These are phyloP conservation scores for Phyllotis vaccarum DNA, from an alignment of 2,797 vertebrate species.

Conservation along the genomic window DNA sequence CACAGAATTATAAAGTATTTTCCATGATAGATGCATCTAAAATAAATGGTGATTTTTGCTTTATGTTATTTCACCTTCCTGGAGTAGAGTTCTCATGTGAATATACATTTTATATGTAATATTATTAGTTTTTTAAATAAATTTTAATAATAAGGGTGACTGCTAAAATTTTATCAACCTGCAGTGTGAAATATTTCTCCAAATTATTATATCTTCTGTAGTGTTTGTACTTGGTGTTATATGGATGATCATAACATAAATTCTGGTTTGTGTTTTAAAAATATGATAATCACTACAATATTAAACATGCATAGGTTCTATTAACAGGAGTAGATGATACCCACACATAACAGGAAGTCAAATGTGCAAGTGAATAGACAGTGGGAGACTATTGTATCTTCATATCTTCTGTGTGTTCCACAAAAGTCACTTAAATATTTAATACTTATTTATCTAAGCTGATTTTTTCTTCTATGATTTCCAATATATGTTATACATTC, in stretches of 20 bases:
- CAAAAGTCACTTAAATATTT: not conserved
- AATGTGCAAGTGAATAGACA: not conserved
- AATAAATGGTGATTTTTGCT: not conserved
- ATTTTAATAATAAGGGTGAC: not conserved
- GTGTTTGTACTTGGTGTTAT: not conserved
- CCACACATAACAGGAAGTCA: not conserved
- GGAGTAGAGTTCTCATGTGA: not conserved
- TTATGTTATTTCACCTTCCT: not conserved
- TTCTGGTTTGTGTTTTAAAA: constrained; percentile 14
- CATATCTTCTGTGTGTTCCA: not conserved
- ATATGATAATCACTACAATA: not conserved
- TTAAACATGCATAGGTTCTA: not conserved
- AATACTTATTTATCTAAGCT: not conserved
- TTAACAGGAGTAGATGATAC: not conserved
- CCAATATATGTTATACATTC: not conserved
- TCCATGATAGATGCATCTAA: not conserved
- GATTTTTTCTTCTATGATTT: constrained; percentile 2
- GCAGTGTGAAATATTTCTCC: constrained; percentile 13
- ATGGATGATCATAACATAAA: constrained; percentile 13
- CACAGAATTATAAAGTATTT: not conserved
- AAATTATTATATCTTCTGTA: not conserved
- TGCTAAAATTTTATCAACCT: not conserved
- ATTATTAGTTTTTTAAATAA: not conserved
- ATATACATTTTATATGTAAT: not conserved
- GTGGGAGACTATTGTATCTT: not conserved